Percentiles rank a stretch among this genome's conserved stretches.
Conservation (phyloP, 2,113 vertebrate species). For the Cromileptes altivelis region DNA sequence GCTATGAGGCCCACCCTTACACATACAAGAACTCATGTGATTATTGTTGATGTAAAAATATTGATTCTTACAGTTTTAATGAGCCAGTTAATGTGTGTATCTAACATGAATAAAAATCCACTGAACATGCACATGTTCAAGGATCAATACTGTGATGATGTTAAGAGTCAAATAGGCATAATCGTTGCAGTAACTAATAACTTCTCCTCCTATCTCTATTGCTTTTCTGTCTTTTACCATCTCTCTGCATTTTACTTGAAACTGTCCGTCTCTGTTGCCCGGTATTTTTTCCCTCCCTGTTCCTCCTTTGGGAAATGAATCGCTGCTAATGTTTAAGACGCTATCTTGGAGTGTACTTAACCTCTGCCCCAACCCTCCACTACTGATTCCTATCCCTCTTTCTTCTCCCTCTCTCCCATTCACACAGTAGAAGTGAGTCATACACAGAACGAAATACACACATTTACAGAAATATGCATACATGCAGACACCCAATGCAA, state of each 20-base stretch:
- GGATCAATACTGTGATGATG: too few relatives aligned
- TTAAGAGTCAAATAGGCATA: neutral
- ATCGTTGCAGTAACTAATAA: neutral
- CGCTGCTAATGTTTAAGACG: slow-evolving; percentile 1
- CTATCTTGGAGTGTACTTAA: slow-evolving; percentile 12
- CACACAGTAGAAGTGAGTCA: slow-evolving; percentile 13
- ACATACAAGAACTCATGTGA: neutral
- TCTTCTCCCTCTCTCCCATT: neutral
- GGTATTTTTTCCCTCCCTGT: neutral
- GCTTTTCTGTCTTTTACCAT: neutral
- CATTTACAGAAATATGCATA: neutral
- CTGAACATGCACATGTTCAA: too few relatives aligned
- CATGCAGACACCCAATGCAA: neutral
- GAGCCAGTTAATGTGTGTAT: neutral
- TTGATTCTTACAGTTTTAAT: neutral
- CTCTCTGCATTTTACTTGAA: neutral
- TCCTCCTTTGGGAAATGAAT: slow-evolving; percentile 12
- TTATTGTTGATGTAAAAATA: neutral
- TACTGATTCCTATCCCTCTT: neutral
- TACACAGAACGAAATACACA: slow-evolving; percentile 2
- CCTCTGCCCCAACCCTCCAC: slow-evolving; percentile 22
- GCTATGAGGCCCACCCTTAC: neutral
- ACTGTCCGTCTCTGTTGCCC: neutral
- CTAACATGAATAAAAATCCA: neutral
- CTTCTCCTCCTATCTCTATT: neutral